phyloP scores from a whole-genome alignment of 2,113 vertebrate genomes.

The Cryptomyrus ogoouensis region DNA sequence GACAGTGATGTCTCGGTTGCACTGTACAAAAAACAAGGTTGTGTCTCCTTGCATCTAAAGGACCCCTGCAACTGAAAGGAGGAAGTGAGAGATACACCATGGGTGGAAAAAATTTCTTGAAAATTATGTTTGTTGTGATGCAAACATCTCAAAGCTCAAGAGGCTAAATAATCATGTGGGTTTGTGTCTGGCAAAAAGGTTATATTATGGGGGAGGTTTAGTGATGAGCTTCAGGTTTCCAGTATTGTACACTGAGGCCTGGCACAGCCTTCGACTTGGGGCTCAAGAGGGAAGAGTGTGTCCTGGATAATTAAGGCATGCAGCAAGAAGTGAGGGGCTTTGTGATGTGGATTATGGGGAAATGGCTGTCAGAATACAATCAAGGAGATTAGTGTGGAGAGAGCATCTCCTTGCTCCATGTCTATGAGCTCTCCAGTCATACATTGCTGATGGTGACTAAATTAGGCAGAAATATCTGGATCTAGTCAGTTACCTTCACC shows the following conservation, averaged over 20 bases:
- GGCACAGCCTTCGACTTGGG: conserved; percentile 12
- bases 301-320: conserved; percentile 49
- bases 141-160: neutral
- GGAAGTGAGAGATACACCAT: neutral
- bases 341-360: conserved; percentile 60
- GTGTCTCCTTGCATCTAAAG: neutral
- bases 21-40: neutral
- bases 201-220: neutral
- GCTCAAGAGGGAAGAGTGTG: conserved; percentile 12
- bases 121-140: too few species aligned
- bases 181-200: neutral
- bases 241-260: conserved; percentile 15
- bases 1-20: neutral
- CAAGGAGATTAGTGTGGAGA: conserved; percentile 58
- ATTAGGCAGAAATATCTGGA: conserved; percentile 53
- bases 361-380: conserved; percentile 60
- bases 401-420: conserved; percentile 51
- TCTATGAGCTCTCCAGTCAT: conserved; percentile 51
- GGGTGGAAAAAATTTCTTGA: neutral
- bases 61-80: neutral
- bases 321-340: conserved; percentile 50
- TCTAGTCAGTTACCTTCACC: conserved; percentile 49
- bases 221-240: conserved; percentile 20
- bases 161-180: neutral
- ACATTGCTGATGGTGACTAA: conserved; percentile 51